Conservation (phyloP, 2,797 vertebrate species). For the Alcedo quadribrachys region DNA sequence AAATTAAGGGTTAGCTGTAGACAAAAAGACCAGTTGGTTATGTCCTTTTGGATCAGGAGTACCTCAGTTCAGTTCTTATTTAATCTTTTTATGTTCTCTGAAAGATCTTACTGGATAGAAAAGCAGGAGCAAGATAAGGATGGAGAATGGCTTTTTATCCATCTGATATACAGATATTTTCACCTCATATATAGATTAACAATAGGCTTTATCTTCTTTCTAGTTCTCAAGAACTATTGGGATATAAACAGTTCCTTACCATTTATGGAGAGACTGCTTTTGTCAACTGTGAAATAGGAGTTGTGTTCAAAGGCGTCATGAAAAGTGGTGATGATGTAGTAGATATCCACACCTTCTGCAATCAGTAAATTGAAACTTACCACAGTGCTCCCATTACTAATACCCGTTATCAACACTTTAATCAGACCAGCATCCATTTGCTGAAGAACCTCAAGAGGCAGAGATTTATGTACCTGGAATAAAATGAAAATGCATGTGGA, state of each 20-base stretch:
- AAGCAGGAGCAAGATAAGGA: background rate
- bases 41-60: background rate
- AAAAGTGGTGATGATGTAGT: slow-evolving; percentile 65
- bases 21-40: background rate
- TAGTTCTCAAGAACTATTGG: background rate
- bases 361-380: slow-evolving; percentile 79
- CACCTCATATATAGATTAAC: background rate
- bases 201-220: background rate
- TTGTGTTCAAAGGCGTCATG: slow-evolving; percentile 76
- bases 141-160: background rate
- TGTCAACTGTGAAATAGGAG: slow-evolving; percentile 74
- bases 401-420: slow-evolving; percentile 73
- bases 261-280: slow-evolving; percentile 62
- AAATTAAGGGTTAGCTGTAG: background rate
- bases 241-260: slow-evolving; percentile 69
- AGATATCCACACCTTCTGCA: slow-evolving; percentile 57
- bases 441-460: slow-evolving; percentile 66
- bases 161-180: background rate
- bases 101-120: background rate
- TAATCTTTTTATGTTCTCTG: background rate
- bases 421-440: slow-evolving; percentile 77
- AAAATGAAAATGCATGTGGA: background rate
- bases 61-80: background rate
- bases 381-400: slow-evolving; percentile 81
- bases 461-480: slow-evolving; percentile 76